Evolutionary conservation across 2,888 invertebrate genomes (phyloP).

Genomic region (Stegana nigrithorax): DNA sequence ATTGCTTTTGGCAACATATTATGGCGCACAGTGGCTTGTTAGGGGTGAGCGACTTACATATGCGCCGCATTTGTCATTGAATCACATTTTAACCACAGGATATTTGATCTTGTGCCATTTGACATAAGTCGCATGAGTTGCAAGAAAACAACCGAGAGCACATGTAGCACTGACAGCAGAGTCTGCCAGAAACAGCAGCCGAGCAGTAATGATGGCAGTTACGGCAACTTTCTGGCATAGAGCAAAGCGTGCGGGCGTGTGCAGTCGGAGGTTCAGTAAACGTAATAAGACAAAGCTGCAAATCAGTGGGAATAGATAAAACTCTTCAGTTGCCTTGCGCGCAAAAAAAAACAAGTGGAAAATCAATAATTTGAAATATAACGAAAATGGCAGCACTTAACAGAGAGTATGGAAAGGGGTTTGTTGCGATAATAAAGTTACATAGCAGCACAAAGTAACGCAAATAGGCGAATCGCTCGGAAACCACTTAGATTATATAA

Average conservation of each 20-base stretch:
- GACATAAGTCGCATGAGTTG: slow-evolving; percentile 48
- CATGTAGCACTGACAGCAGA: no score
- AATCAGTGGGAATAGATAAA: not conserved
- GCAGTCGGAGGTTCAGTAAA: no score
- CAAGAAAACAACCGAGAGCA: no score
- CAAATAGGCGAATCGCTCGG: no score
- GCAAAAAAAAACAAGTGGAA: slow-evolving; percentile 20
- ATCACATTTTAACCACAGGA: slow-evolving; percentile 58
- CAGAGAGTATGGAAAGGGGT: not conserved
- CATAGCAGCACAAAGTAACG: no score
- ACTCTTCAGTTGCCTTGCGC: slow-evolving; percentile 22
- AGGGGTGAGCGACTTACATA: slow-evolving; percentile 23
- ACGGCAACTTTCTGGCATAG: no score
- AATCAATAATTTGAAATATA: slow-evolving; percentile 56
- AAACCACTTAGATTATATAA: no score
- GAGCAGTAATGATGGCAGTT: no score
- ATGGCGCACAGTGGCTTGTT: not conserved
- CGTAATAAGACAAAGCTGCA: not conserved
- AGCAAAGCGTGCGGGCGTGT: no score
- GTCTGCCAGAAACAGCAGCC: no score
- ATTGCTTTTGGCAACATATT: slow-evolving; percentile 9
- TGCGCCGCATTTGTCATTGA: slow-evolving; percentile 55
- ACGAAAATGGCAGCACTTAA: slow-evolving; percentile 32
- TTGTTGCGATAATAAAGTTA: no score
- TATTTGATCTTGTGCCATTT: slow-evolving; percentile 59